A percentile compares a stretch with the other conserved stretches of the same genome.
phyloP scores from a whole-genome alignment of 2,888 invertebrate species.

The Dichetophora obliterata region DNA sequence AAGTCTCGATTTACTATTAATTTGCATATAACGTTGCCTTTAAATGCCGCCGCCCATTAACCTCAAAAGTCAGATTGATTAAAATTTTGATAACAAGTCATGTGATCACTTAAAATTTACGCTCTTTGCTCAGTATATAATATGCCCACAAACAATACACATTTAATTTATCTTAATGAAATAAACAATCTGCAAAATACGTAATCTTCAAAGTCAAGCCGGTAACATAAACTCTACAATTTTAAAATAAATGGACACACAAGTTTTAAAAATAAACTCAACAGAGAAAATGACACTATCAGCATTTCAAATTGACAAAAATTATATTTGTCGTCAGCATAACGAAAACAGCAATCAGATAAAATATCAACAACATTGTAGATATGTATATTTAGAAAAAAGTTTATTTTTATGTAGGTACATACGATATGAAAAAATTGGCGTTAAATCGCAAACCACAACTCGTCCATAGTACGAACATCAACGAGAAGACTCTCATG shows the following conservation, averaged over 20 bases:
- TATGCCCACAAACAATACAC: no score
- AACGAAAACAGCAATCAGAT: background rate
- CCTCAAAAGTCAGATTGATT: no score
- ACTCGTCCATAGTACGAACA: background rate
- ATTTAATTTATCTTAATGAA: no score
- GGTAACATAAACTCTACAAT: background rate
- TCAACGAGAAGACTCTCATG: background rate
- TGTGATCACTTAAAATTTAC: no score
- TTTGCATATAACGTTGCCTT: no score
- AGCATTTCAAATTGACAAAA: constrained; percentile 31
- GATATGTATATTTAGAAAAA: background rate
- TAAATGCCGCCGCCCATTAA: no score
- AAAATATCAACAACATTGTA: background rate
- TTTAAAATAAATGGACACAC: background rate
- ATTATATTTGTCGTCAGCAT: constrained; percentile 1
- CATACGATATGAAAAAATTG: background rate
- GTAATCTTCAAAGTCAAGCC: no score
- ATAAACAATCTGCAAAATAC: background rate
- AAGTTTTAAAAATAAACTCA: background rate
- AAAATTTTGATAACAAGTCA: no score
- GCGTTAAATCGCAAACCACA: background rate
- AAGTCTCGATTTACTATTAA: no score
- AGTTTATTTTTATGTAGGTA: background rate
- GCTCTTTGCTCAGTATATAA: no score
- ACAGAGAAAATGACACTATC: constrained; percentile 17